Conservation (phyloP, 2,888 invertebrate genomes). For the Scrobipalpa costella region DNA sequence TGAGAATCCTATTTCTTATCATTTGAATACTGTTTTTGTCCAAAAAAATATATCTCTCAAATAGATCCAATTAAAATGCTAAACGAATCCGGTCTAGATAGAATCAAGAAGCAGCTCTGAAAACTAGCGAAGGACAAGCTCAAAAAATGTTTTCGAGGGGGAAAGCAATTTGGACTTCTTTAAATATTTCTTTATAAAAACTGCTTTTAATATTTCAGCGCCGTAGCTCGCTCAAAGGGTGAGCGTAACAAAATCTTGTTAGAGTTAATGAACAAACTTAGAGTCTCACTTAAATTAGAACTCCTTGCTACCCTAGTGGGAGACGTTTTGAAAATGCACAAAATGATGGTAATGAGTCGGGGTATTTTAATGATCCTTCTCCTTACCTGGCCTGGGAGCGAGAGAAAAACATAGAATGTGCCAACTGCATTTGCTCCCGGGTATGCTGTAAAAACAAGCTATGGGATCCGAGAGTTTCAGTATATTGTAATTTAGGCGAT, state of each 20-base stretch:
- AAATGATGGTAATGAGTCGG: conserved; percentile 20
- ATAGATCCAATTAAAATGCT: conserved; percentile 18
- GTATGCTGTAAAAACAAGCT: too few species aligned
- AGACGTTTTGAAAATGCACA: conserved; percentile 15
- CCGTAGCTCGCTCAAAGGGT: conserved; percentile 61
- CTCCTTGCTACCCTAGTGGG: conserved; percentile 48
- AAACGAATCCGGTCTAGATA: background rate
- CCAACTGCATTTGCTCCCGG: too few species aligned
- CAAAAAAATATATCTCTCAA: background rate
- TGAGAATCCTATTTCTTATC: too few species aligned
- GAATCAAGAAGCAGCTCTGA: background rate
- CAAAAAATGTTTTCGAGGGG: conserved; percentile 1
- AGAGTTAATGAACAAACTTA: conserved; percentile 76
- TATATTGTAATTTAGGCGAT: too few species aligned
- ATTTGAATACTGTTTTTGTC: background rate
- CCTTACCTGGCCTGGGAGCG: too few species aligned
- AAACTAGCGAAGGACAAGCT: background rate
- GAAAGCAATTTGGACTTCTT: conserved; percentile 22
- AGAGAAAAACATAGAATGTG: too few species aligned
- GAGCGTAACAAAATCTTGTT: conserved; percentile 68
- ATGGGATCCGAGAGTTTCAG: too few species aligned
- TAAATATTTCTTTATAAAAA: conserved; percentile 41
- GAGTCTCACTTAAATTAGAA: conserved; percentile 63
- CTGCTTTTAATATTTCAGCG: conserved; percentile 60
- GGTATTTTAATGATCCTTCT: background rate